Percentiles rank a stretch among this genome's conserved stretches.
phyloP scores from a whole-genome alignment of 2,888 invertebrate genomes.

The Lasioglossum vierecki region DNA sequence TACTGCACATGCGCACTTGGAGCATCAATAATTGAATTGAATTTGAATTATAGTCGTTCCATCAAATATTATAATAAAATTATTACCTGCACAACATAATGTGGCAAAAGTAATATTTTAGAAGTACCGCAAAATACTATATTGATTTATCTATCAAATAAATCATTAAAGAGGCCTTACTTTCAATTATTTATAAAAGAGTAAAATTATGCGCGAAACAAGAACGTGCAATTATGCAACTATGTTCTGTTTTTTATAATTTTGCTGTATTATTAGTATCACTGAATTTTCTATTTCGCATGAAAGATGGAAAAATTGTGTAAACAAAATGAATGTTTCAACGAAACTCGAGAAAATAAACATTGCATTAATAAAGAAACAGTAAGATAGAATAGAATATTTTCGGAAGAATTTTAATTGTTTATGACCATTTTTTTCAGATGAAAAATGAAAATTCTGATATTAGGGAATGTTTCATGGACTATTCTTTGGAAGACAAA shows the following conservation, averaged over 20 bases:
- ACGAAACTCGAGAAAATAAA: neutral
- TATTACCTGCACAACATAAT: neutral
- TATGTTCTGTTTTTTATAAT: constrained; percentile 7
- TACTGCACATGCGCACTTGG: neutral
- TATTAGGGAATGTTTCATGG: constrained; percentile 38
- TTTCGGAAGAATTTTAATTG: neutral
- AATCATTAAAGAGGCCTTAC: neutral
- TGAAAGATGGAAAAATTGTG: constrained; percentile 5
- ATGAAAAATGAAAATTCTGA: neutral
- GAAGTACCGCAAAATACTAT: neutral
- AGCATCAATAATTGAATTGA: neutral
- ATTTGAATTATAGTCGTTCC: neutral
- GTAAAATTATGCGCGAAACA: neutral
- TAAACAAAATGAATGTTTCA: constrained; percentile 2
- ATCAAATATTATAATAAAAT: neutral
- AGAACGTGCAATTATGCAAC: neutral
- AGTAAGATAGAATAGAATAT: constrained; percentile 28
- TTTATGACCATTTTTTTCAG: constrained; percentile 16
- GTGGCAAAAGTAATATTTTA: neutral
- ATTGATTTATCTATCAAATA: neutral
- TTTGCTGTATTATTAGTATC: constrained; percentile 8
- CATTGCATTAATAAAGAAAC: neutral
- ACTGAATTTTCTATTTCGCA: neutral
- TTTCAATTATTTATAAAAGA: neutral
- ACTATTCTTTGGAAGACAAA: constrained; percentile 49